Conservation (phyloP, 2,888 invertebrate species). For the Drosophila kambysellisi region DNA sequence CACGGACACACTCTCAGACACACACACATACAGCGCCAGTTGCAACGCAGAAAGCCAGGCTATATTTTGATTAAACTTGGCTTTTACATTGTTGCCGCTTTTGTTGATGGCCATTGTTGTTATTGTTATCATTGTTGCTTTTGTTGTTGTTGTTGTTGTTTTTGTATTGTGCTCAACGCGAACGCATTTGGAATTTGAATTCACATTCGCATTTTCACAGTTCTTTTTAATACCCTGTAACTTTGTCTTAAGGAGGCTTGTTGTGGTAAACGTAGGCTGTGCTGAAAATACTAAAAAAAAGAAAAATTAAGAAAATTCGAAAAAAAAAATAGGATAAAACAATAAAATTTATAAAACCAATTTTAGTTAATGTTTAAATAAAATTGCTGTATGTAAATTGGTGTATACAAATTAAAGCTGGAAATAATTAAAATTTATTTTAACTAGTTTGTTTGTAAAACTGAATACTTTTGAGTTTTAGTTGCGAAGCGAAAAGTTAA, state of each 20-base stretch:
- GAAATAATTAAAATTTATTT: neutral
- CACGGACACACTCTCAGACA: neutral
- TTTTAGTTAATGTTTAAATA: too few relatives aligned
- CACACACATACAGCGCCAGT: neutral
- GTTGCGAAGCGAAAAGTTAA: neutral
- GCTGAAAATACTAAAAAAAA: neutral
- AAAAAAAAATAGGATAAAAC: neutral
- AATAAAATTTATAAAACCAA: neutral
- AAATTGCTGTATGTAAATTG: too few relatives aligned
- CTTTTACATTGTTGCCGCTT: constrained; percentile 66
- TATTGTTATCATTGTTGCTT: constrained; percentile 16
- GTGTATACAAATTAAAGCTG: too few relatives aligned
- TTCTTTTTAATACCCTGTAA: constrained; percentile 32
- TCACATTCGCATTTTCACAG: constrained; percentile 44
- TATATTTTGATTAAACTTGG: constrained; percentile 78
- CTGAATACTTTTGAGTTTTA: neutral
- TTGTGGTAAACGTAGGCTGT: neutral
- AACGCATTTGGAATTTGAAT: constrained; percentile 62
- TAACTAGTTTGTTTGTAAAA: neutral
- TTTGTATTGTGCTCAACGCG: constrained; percentile 27
- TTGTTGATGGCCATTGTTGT: constrained; percentile 55
- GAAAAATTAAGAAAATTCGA: neutral
- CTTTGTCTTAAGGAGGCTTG: neutral
- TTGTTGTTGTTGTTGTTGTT: constrained; percentile 29
- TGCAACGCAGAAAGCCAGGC: constrained; percentile 26